Evolutionary conservation across 2,113 vertebrate genomes (phyloP), one percentile per base, ranked within the genome.

Genomic region (Urocitellus parryii): DNA sequence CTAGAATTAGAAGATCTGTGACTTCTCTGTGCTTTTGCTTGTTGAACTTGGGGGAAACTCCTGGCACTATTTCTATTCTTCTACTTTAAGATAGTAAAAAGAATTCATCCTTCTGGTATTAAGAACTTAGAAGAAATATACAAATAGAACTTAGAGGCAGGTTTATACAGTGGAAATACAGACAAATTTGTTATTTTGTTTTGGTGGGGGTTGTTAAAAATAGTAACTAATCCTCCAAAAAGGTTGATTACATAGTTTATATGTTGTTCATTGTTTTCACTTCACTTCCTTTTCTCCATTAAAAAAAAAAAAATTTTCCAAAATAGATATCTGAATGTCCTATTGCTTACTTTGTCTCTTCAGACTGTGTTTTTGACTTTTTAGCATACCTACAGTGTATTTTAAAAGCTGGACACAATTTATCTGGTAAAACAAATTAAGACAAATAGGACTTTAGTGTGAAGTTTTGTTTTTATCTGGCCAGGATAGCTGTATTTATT

Each of bases 21-120:
- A 73, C 73, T 87, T 51, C 63, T 91, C 27, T 80, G 48, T 89
- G 48, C 81, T 84, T 88, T 95, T 89, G 9, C n/a, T 92, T 51
- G n/a, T 65, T 87, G 74, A 63, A 82, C 39, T 90, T 90, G 27
- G 42, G 32, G 48, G 48, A 78, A 84, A 84, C 24, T 56, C 12
- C 70, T 17, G 79, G 56, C 6, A 32, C 45, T 17, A 10, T 48
- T 78, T 90, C 61, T 12, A 20, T 91, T n/a, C 12, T 39, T 58
- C 70, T 73, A 4, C 32, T 76, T 45, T 78, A 25, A 51, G 70
- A 37, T 37, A 53, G 37, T 74, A 37, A 39, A 24, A 58, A 87
- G 17, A 84, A 53, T 53, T 95, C 17, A 94, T 90, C 37, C 4
- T 92, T 90, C 11, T 77, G 8, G 32, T 65, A n/a, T 25, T 51